Percentiles rank a stretch among this genome's conserved stretches.
phyloP scores from a whole-genome alignment of 2,888 invertebrate genomes.

The Physocephala rufipes region DNA sequence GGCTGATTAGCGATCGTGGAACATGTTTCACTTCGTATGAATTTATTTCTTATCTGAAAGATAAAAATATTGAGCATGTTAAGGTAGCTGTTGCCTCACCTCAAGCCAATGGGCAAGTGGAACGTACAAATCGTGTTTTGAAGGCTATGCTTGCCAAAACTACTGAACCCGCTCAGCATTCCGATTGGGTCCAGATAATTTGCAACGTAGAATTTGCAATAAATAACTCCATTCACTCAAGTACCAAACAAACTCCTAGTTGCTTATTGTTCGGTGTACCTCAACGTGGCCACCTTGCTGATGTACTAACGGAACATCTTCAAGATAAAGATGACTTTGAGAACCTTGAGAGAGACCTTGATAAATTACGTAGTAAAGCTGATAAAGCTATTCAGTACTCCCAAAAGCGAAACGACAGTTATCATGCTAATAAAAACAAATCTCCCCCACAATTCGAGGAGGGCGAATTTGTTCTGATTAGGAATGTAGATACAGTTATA shows the following conservation, averaged over 20 bases:
- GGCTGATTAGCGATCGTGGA: neutral
- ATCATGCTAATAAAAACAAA: too few species aligned
- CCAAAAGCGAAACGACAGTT: too few species aligned
- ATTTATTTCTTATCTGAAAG: neutral
- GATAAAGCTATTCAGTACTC: too few species aligned
- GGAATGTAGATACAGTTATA: too few species aligned
- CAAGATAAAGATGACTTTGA: constrained; percentile 1
- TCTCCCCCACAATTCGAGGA: too few species aligned
- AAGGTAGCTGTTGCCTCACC: neutral
- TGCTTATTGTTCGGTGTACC: neutral
- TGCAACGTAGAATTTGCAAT: neutral
- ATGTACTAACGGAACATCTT: neutral
- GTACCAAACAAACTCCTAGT: neutral
- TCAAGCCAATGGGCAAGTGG: constrained; percentile 4
- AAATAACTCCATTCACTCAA: neutral
- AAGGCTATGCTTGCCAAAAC: constrained; percentile 5
- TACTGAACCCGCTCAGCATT: too few species aligned
- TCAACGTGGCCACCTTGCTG: neutral
- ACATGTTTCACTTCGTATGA: constrained; percentile 1
- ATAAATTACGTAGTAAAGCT: too few species aligned
- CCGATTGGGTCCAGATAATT: too few species aligned
- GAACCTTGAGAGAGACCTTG: too few species aligned
- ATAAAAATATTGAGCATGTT: neutral
- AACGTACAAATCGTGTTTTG: neutral
- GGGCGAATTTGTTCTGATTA: too few species aligned